These are phyloP conservation scores for Solenopsis invicta DNA, from an alignment of 1,140 invertebrate species.

Conservation along the genomic window DNA sequence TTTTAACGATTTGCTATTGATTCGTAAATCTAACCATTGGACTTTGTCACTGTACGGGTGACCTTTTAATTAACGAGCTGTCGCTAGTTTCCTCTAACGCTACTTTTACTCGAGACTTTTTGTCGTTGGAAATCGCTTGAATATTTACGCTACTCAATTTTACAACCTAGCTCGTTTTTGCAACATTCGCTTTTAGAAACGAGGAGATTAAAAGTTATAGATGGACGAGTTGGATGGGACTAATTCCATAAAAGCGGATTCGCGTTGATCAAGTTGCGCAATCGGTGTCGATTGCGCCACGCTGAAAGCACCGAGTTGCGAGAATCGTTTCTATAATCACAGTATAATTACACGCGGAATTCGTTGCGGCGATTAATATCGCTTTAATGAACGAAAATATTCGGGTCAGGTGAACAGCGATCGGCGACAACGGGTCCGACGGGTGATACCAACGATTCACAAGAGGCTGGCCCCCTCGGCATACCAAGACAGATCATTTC, in stretches of 20 bases:
- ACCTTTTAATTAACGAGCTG: slow-evolving; percentile 30
- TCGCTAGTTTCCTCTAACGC: slow-evolving; percentile 5
- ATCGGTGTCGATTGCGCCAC: slow-evolving; percentile 9
- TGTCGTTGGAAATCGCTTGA: not conserved
- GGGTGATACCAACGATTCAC: slow-evolving; percentile 76
- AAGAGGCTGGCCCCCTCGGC: slow-evolving; percentile 74
- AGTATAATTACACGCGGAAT: slow-evolving; percentile 33
- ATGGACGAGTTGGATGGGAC: slow-evolving; percentile 8
- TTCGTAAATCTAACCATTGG: not conserved
- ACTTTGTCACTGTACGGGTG: not conserved
- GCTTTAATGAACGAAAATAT: slow-evolving; percentile 68
- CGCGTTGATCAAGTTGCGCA: not conserved
- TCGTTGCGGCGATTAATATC: slow-evolving; percentile 43
- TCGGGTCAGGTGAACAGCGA: slow-evolving; percentile 70
- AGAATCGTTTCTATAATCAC: slow-evolving; percentile 24
- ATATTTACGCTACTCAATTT: not conserved
- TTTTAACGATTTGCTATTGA: not conserved
- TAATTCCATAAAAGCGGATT: slow-evolving; percentile 22
- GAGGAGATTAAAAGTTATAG: slow-evolving; percentile 9
- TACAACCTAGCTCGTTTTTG: not conserved
- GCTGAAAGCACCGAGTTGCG: not conserved
- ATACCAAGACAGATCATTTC: slow-evolving; percentile 80
- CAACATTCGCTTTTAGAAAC: not conserved
- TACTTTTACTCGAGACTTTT: not conserved
- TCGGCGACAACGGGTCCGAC: slow-evolving; percentile 72